Conservation (phyloP, 2,113 vertebrate species). For the Grammomys surdaster region DNA sequence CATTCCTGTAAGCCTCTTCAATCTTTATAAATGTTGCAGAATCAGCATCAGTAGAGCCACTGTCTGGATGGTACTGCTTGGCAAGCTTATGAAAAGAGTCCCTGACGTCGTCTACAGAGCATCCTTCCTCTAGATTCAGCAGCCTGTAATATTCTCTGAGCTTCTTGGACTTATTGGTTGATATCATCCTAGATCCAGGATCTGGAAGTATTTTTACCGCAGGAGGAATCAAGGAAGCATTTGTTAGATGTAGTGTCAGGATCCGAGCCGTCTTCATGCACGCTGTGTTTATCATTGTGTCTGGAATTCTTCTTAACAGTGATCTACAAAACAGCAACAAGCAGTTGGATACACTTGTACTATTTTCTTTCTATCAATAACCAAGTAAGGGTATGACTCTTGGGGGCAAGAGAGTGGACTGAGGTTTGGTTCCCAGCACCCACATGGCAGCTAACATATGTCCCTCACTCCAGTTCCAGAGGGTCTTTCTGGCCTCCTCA, state of each 20-base stretch:
- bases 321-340: constrained; percentile 76
- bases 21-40: constrained; percentile 89
- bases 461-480: not conserved
- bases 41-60: constrained; percentile 89
- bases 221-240: constrained; percentile 65
- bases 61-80: constrained; percentile 96
- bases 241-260: constrained; percentile 57
- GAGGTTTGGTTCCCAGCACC: not conserved
- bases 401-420: not conserved
- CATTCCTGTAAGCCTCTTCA: constrained; percentile 92
- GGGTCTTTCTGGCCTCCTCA: not conserved
- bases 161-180: constrained; percentile 70
- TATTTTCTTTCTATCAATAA: constrained; percentile 1
- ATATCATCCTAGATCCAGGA: constrained; percentile 80
- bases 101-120: constrained; percentile 89
- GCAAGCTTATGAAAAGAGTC: constrained; percentile 92
- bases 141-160: constrained; percentile 85
- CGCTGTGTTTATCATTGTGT: constrained; percentile 62
- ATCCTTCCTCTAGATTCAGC: constrained; percentile 87
- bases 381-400: not conserved
- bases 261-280: constrained; percentile 69
- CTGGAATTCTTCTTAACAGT: constrained; percentile 70
- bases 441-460: not conserved
- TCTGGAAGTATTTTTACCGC: constrained; percentile 59
- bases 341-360: constrained; percentile 11